Evolutionary conservation across 2,797 vertebrate genomes (phyloP).

Genomic region (Tangara arthus): DNA sequence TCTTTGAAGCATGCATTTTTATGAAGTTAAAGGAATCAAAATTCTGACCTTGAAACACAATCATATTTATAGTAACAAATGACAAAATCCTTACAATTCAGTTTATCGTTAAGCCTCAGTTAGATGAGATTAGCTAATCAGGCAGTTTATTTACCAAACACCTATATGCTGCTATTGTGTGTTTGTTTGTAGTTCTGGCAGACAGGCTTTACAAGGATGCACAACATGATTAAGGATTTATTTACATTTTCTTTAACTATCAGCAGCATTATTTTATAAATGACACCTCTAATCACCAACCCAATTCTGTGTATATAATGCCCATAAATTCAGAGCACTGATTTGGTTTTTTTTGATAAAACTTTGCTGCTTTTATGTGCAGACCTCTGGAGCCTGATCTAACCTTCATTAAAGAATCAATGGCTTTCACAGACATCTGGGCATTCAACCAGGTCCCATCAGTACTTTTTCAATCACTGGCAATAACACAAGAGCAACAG

Average conservation of each 20-base stretch:
- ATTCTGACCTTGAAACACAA: conserved; percentile 27
- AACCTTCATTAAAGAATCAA: background rate
- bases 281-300: background rate
- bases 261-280: background rate
- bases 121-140: conserved; percentile 49
- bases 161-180: background rate
- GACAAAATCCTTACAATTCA: background rate
- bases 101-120: background rate
- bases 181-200: background rate
- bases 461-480: background rate
- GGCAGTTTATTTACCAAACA: conserved; percentile 31
- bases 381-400: background rate
- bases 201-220: background rate
- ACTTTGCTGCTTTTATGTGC: background rate
- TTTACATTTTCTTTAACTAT: conserved; percentile 49
- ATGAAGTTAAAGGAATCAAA: background rate
- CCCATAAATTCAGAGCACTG: background rate
- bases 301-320: background rate
- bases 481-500: background rate
- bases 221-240: conserved; percentile 27
- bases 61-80: background rate
- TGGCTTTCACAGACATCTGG: background rate
- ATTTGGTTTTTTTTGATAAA: background rate
- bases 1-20: background rate
- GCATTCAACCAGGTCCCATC: background rate